These are phyloP conservation scores for Zaprionus ornatus DNA, from an alignment of 1,140 invertebrate genomes.

Conservation along the genomic window DNA sequence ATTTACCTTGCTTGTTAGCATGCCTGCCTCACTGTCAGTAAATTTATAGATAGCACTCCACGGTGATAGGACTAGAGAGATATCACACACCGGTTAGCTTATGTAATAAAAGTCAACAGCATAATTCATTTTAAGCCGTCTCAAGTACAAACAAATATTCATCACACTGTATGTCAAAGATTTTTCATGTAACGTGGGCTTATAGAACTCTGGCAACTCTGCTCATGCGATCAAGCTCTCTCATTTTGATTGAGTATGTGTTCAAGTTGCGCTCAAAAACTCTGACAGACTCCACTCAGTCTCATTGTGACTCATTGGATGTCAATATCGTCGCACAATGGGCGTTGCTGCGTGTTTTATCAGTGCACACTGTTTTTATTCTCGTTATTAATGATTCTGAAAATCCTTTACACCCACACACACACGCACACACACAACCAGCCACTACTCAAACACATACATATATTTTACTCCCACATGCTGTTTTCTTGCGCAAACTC, in stretches of 20 bases:
- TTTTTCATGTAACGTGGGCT: background rate
- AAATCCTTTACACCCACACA: constrained; percentile 63
- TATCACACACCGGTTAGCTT: constrained; percentile 57
- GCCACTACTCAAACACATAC: background rate
- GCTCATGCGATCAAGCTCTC: constrained; percentile 10
- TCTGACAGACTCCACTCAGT: constrained; percentile 13
- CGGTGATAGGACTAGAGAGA: constrained; percentile 42
- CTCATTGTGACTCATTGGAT: constrained; percentile 37
- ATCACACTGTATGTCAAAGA: background rate
- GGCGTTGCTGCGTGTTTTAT: constrained; percentile 59
- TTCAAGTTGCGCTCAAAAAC: constrained; percentile 19
- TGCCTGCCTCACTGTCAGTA: constrained; percentile 2
- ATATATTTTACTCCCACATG: constrained; percentile 28
- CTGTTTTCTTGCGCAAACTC: constrained; percentile 60
- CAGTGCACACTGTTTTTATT: constrained; percentile 41
- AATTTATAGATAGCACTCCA: constrained; percentile 29
- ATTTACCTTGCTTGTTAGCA: constrained; percentile 62
- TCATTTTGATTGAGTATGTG: background rate
- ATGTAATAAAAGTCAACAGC: constrained; percentile 64
- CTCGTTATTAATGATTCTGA: constrained; percentile 35
- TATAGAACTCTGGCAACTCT: constrained; percentile 42
- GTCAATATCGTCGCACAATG: constrained; percentile 45
- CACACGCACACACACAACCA: constrained; percentile 13
- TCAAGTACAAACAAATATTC: constrained; percentile 16
- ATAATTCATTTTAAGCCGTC: constrained; percentile 56